Conservation (phyloP, 2,113 vertebrate genomes). For the Isurus oxyrinchus region DNA sequence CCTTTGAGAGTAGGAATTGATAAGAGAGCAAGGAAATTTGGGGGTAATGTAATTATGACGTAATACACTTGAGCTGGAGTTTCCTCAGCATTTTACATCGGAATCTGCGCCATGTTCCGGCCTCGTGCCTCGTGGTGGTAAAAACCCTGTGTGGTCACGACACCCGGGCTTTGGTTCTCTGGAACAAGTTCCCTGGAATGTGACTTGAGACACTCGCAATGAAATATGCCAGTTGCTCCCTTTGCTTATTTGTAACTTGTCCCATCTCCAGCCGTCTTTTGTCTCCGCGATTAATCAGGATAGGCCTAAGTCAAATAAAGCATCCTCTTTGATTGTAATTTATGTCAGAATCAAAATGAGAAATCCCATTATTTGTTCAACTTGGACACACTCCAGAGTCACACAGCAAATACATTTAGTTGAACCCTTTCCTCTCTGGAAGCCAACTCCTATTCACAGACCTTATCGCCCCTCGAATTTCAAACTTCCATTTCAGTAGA, state of each 20-base stretch:
- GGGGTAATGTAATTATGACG: neutral
- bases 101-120: neutral
- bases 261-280: neutral
- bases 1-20: neutral
- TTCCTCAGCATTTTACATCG: neutral
- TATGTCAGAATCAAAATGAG: neutral
- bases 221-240: neutral
- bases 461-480: neutral
- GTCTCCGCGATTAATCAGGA: neutral
- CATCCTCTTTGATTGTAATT: slow-evolving; percentile 30
- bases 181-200: neutral
- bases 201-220: neutral
- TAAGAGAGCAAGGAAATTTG: neutral
- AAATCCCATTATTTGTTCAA: slow-evolving; percentile 1
- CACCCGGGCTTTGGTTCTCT: neutral
- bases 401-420: neutral
- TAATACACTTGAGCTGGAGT: neutral
- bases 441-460: neutral
- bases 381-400: neutral
- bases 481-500: neutral
- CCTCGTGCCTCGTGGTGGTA: neutral
- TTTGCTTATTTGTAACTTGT: slow-evolving; percentile 8
- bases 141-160: neutral
- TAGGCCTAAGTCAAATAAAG: slow-evolving; percentile 16
- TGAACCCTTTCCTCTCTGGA: neutral